These are phyloP conservation scores for Brachyhypopomus gauderio DNA, from an alignment of 2,113 vertebrate species.

Conservation along the genomic window DNA sequence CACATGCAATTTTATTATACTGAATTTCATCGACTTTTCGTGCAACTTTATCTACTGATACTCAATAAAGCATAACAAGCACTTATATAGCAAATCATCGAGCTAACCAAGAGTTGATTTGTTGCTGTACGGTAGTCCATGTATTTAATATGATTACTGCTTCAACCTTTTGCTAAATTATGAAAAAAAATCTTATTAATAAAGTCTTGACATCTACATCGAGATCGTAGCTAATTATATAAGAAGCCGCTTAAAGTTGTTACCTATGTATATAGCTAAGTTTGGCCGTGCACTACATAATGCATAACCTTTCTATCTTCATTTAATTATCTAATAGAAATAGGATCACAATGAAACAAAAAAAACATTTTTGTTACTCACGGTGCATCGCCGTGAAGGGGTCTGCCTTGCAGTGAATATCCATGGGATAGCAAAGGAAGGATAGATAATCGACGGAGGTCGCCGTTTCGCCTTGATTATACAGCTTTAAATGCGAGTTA, in stretches of 20 bases:
- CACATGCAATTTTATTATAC: constrained; percentile 25
- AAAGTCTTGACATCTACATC: background rate
- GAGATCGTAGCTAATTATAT: too few species aligned
- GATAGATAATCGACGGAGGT: constrained; percentile 98
- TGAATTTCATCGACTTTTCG: constrained; percentile 34
- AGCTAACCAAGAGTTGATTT: background rate
- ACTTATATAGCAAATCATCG: background rate
- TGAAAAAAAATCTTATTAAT: background rate
- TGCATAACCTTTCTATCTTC: background rate
- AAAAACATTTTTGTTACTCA: constrained; percentile 83
- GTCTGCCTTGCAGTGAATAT: constrained; percentile 99
- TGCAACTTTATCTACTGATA: constrained; percentile 15
- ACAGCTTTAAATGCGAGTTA: constrained; percentile 88
- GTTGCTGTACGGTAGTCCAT: background rate
- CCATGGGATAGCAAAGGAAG: constrained; percentile 99
- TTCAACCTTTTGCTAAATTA: background rate
- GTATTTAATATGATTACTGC: background rate
- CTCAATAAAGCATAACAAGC: constrained; percentile 17
- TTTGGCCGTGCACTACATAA: background rate
- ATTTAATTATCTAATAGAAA: background rate
- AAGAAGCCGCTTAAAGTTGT: too few species aligned
- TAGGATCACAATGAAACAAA: background rate
- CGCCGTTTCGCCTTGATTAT: constrained; percentile 96
- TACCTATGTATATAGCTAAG: background rate
- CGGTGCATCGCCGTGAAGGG: constrained; percentile 99